phyloP scores from a whole-genome alignment of 2,797 vertebrate genomes.

The Chromobotia macracanthus region DNA sequence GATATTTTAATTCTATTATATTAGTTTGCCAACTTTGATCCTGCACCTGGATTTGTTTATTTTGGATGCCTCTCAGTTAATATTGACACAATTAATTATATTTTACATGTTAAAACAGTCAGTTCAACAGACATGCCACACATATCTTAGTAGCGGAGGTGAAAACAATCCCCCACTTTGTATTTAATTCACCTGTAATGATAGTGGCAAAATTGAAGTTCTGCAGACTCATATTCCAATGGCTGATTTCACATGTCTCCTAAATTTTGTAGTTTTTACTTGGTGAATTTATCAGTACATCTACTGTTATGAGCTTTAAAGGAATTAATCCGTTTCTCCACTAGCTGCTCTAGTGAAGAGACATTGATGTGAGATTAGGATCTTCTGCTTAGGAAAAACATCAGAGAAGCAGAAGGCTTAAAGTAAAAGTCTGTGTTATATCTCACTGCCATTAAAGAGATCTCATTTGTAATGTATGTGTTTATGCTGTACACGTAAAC shows the following conservation, averaged over 20 bases:
- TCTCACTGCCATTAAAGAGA: too few relatives aligned
- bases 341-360: too few relatives aligned
- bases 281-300: too few relatives aligned
- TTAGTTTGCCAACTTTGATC: constrained; percentile 11
- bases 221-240: too few relatives aligned
- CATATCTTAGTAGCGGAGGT: background rate
- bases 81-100: background rate
- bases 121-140: background rate
- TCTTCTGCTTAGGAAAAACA: too few relatives aligned
- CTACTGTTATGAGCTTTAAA: too few relatives aligned
- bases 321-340: too few relatives aligned
- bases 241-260: too few relatives aligned
- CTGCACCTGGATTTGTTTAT: constrained; percentile 2
- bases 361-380: too few relatives aligned
- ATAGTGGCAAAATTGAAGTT: background rate
- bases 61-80: background rate
- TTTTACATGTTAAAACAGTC: background rate
- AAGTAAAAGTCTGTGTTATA: too few relatives aligned
- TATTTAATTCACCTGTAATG: background rate
- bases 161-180: background rate
- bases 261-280: too few relatives aligned
- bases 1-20: constrained; percentile 5
- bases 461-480: background rate
- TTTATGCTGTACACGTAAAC: background rate
- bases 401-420: too few relatives aligned